Evolutionary conservation across 2,888 invertebrate species (phyloP), one percentile per base, ranked within the genome.

Genomic region (Morpho helenor): DNA sequence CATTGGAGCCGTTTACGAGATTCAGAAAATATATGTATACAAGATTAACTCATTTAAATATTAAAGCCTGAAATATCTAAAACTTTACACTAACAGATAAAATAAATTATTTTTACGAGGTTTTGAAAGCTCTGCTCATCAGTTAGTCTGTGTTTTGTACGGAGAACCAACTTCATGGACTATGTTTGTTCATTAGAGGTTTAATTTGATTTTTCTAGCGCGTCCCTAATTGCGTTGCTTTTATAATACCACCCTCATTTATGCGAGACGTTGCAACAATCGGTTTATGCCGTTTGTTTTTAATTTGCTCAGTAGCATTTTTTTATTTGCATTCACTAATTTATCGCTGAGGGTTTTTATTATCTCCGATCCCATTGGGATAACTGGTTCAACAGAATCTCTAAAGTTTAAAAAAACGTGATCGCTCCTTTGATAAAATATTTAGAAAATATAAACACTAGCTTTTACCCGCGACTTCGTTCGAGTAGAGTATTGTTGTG

Each of bases 191-290:
- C 87, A 86, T 87, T 87, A 87, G 82, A 79, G 80, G 80, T 72
- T 81, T 85, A 84, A 85, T 84, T 85, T 82, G 82, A 87, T 87
- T 87, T 86, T 87, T 87, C 87, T 86, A 86, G 84, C 82, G 75
- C 84, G 73, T 49, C 80, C 79, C 84, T 86, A 87, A 87, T 87
- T 87, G 86, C 83, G 70, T 65, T 68, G 68, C 74, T 76, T 75
- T 83, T 75, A 85, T 82, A 83, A 83, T 83, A 84, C 75, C 74
- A 31, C 74, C 74, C 80, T 78, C 79, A 82, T 84, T 84, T 78
- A 75, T 72, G 74, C 74, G 63, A 69, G 64, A 65, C 68, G 70
- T 65, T 59, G 63, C 60, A 66, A 78, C 78, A 82, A 83, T 84
- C 81, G 77, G 76, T 74, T 73, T 65, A 62, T 63, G 63, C 65